Evolutionary conservation across 2,113 vertebrate species (phyloP).

Genomic region (Gymnocephalus cernua): DNA sequence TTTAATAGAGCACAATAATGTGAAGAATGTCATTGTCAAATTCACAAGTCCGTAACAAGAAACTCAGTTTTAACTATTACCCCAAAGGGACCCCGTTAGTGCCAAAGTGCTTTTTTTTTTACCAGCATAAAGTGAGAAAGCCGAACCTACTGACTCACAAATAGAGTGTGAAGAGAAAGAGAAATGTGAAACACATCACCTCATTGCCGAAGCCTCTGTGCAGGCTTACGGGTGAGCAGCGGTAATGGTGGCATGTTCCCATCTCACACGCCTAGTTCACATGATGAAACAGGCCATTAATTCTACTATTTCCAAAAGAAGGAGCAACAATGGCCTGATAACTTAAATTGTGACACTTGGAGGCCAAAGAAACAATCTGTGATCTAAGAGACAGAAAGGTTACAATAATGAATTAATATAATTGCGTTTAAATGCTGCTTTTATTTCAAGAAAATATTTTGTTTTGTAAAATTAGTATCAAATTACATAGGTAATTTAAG

Average conservation of each 20-base stretch:
- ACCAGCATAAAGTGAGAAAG: slow-evolving; percentile 38
- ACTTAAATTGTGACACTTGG: slow-evolving; percentile 27
- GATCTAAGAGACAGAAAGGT: not conserved
- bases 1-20: slow-evolving; percentile 62
- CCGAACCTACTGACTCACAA: slow-evolving; percentile 50
- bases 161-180: slow-evolving; percentile 50
- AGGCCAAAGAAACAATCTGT: slow-evolving; percentile 36
- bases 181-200: slow-evolving; percentile 61
- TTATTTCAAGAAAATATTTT: too few species aligned
- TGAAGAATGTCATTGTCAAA: slow-evolving; percentile 74
- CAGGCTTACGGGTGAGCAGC: slow-evolving; percentile 44
- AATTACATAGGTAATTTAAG: too few species aligned
- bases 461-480: too few species aligned
- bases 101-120: slow-evolving; percentile 47
- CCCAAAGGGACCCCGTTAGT: slow-evolving; percentile 42
- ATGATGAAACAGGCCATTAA: slow-evolving; percentile 66
- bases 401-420: too few species aligned
- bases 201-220: slow-evolving; percentile 28
- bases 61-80: slow-evolving; percentile 29
- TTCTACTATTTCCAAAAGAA: slow-evolving; percentile 62
- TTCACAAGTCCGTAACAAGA: slow-evolving; percentile 63
- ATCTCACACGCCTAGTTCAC: slow-evolving; percentile 76
- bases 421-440: too few species aligned
- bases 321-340: slow-evolving; percentile 39
- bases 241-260: slow-evolving; percentile 57